These are phyloP conservation scores for Notoglanidium macrostoma DNA, from an alignment of 2,797 vertebrate species.

Conservation along the genomic window DNA sequence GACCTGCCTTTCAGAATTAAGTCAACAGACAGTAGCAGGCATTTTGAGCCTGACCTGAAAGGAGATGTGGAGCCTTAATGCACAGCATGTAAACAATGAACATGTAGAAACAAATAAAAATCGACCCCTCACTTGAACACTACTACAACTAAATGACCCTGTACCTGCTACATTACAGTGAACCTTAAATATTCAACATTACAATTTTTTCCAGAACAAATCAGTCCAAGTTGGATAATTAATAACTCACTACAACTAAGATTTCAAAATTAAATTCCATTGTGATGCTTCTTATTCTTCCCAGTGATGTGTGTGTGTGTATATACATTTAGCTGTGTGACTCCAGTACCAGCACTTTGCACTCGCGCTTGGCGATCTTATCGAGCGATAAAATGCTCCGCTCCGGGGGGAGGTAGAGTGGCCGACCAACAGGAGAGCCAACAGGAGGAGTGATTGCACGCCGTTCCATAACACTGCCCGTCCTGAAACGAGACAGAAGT, in stretches of 20 bases:
- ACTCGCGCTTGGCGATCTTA: conserved; percentile 95
- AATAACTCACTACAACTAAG: conserved; percentile 16
- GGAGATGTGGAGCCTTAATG: conserved; percentile 15
- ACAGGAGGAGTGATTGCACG: conserved; percentile 92
- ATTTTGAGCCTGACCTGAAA: conserved; percentile 8
- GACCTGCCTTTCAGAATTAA: conserved; percentile 25
- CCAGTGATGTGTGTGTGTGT: not conserved
- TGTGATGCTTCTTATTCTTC: not conserved
- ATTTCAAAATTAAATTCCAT: conserved; percentile 34
- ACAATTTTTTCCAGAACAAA: conserved; percentile 3
- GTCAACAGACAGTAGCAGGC: conserved; percentile 26
- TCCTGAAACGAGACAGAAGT: conserved; percentile 70
- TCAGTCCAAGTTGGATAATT: conserved; percentile 14
- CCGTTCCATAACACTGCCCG: conserved; percentile 92
- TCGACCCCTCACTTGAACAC: not conserved
- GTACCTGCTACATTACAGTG: conserved; percentile 20
- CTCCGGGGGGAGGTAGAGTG: conserved; percentile 87
- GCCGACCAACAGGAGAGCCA: conserved; percentile 86
- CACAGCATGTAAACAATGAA: conserved; percentile 49
- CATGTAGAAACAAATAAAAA: conserved; percentile 21
- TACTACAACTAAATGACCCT: not conserved
- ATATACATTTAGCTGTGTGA: conserved; percentile 61
- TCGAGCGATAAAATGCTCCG: conserved; percentile 87
- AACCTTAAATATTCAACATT: conserved; percentile 9
- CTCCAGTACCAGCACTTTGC: conserved; percentile 90